Evolutionary conservation across 2,113 vertebrate genomes (phyloP).

Genomic region (Petroica traversi): DNA sequence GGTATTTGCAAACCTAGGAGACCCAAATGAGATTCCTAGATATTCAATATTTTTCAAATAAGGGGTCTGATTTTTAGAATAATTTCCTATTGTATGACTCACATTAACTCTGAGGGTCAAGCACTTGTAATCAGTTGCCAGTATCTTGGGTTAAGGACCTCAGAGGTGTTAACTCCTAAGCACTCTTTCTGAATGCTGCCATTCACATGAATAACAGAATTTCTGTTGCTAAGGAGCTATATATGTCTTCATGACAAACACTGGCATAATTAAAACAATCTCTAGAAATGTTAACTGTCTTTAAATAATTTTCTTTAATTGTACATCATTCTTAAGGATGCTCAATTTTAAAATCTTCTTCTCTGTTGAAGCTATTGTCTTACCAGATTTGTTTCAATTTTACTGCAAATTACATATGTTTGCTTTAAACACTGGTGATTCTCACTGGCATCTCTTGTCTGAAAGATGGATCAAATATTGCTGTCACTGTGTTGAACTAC

Average conservation of each 20-base stretch:
- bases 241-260: neutral
- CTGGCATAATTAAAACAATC: neutral
- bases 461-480: neutral
- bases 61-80: neutral
- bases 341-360: neutral
- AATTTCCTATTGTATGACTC: neutral
- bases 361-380: neutral
- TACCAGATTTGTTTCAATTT: neutral
- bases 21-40: neutral
- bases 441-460: neutral
- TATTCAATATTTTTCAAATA: neutral
- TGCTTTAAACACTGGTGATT: neutral
- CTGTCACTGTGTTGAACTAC: neutral
- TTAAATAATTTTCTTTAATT: neutral
- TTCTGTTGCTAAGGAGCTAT: neutral
- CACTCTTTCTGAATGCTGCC: neutral
- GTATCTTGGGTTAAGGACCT: neutral
- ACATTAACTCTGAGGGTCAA: neutral
- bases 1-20: neutral
- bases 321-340: neutral
- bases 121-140: neutral
- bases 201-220: neutral
- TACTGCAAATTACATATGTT: neutral
- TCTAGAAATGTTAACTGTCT: neutral
- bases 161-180: neutral